phyloP scores from a whole-genome alignment of 2,888 invertebrate genomes.

The Sabatieria punctata region DNA sequence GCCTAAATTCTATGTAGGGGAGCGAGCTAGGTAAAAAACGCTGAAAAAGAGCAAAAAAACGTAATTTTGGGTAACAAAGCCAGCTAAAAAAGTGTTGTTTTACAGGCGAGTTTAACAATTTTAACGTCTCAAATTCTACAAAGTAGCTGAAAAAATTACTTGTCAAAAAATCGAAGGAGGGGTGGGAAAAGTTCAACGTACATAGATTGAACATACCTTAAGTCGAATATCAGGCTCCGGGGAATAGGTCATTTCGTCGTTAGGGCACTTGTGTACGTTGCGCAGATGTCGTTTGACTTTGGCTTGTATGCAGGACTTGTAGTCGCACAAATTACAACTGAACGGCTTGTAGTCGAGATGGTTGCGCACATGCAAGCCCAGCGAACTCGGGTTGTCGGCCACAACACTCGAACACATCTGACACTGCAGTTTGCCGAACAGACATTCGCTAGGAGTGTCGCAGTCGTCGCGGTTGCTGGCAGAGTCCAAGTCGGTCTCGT shows the following conservation, averaged over 20 bases:
- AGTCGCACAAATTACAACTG: conserved; percentile 8
- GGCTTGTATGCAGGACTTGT: conserved; percentile 4
- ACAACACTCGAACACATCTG: neutral
- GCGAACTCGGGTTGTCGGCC: conserved; percentile 5
- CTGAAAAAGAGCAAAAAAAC: no score
- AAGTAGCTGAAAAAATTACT: no score
- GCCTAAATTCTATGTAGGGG: no score
- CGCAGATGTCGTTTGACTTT: conserved; percentile 8
- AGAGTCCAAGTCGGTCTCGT: neutral
- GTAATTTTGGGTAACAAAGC: no score
- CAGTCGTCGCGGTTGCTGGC: neutral
- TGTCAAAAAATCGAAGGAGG: no score
- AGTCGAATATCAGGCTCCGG: conserved; percentile 5
- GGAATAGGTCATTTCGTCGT: conserved; percentile 1
- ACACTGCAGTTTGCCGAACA: conserved; percentile 3
- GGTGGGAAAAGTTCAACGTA: no score
- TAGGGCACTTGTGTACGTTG: conserved; percentile 4
- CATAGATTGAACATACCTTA: conserved; percentile 1
- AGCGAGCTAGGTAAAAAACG: no score
- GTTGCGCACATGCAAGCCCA: conserved; percentile 8
- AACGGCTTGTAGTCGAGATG: conserved; percentile 10
- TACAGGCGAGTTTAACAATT: no score
- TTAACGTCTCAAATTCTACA: no score
- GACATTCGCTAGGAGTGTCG: neutral
- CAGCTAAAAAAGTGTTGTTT: no score